Evolutionary conservation across 2,888 invertebrate species (phyloP).

Genomic region (Cephus pulcher): DNA sequence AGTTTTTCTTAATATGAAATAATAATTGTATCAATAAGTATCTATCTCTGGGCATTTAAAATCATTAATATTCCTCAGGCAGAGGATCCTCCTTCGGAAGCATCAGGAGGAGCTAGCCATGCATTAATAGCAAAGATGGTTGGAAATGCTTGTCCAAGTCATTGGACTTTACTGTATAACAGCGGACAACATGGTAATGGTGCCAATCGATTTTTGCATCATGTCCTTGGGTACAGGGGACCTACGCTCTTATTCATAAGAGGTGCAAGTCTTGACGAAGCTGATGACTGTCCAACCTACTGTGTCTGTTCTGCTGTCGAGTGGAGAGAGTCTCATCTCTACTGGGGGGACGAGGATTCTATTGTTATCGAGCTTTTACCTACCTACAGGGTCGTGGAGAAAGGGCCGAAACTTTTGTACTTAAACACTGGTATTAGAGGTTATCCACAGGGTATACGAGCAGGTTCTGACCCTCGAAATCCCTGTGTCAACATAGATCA

Average conservation of each 20-base stretch:
- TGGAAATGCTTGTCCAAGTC: constrained; percentile 70
- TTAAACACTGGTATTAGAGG: constrained; percentile 87
- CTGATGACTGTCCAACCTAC: constrained; percentile 74
- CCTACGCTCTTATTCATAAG: constrained; percentile 70
- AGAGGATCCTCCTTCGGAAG: constrained; percentile 38
- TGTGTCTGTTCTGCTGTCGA: constrained; percentile 83
- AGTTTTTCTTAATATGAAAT: not conserved
- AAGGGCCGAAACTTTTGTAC: constrained; percentile 82
- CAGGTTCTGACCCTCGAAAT: constrained; percentile 83
- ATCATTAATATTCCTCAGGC: constrained; percentile 25
- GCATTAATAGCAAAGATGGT: constrained; percentile 56
- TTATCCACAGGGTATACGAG: constrained; percentile 85
- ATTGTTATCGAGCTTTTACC: constrained; percentile 82
- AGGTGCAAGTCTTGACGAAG: constrained; percentile 60
- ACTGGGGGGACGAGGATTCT: constrained; percentile 86
- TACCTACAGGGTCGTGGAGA: constrained; percentile 73
- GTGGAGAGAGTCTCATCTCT: constrained; percentile 88
- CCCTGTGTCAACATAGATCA: constrained; percentile 80
- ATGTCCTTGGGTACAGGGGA: constrained; percentile 81
- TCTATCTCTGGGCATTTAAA: not conserved
- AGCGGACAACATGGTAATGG: constrained; percentile 89
- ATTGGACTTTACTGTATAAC: constrained; percentile 88
- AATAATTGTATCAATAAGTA: not conserved
- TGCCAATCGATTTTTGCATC: constrained; percentile 88
- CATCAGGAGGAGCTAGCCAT: constrained; percentile 35